Base-by-base conservation (phyloP, 2,888 invertebrate genomes). In the Elysia crispata region DNA sequence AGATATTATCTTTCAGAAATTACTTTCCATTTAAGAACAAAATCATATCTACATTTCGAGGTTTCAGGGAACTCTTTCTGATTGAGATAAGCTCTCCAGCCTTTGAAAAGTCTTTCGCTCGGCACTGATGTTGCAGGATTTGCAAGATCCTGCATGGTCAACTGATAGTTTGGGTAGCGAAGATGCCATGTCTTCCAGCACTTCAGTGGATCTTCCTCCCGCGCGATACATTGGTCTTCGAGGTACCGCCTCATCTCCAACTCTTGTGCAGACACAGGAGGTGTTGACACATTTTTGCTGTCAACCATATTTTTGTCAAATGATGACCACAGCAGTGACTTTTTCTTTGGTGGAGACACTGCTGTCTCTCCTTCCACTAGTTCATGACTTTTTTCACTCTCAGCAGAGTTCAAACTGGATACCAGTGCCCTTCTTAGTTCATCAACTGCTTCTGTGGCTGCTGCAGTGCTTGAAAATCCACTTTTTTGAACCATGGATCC, bases 81-180 rank as follows among this genome's bases (percentile, higher is more conserved):
- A n/a, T n/a, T n/a, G 54, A 60, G 28, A 78, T 33, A 1, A 72
- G 41, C 13, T 70, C 41, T 1, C 78, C 73, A 41, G 72, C 57
- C 60, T 62, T 70, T 18, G 60, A 60, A 78, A 78, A 78, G n/a
- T 41, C 73, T 70, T 60, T 72, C 72, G 8, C 30, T 28, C 1
- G 78, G 78, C 30, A 78, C 72, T 30, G 30, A 50, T 41, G 78
- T 78, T 11, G 41, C 78, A 31, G 78, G 72, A 33, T 25, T 28
- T 20, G 50, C 25, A 13, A 78, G 62, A 60, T 33, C 20, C 15
- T 78, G 33, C 41, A 62, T 78, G 20, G 78, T 62, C 13, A 49
- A n/a, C n/a, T n/a, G n/a, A n/a, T n/a, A n/a, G n/a, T n/a, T n/a
- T n/a, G n/a, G n/a, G n/a, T n/a, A n/a, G n/a, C n/a, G n/a, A n/a